A percentile compares a stretch with the other conserved stretches of the same genome.
These are phyloP conservation scores for Amphiduros pacificus DNA, from an alignment of 2,888 invertebrate species.

Conservation along the genomic window DNA sequence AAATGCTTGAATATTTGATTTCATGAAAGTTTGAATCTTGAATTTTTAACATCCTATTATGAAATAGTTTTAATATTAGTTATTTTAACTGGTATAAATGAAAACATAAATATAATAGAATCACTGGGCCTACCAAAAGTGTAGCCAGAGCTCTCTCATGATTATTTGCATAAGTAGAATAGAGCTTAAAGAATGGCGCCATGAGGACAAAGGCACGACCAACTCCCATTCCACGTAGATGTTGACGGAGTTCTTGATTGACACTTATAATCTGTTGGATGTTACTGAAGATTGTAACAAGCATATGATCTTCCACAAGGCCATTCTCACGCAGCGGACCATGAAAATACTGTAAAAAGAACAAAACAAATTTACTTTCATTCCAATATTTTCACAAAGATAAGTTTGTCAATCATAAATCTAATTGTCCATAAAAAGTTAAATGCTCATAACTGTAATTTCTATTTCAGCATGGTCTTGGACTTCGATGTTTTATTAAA, in stretches of 20 bases:
- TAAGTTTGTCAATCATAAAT: too few species aligned
- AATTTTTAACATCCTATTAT: too few species aligned
- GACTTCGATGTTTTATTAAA: too few species aligned
- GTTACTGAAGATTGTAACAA: slow-evolving; percentile 54
- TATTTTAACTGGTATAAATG: too few species aligned
- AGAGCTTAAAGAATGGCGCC: slow-evolving; percentile 77
- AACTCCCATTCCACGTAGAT: slow-evolving; percentile 64
- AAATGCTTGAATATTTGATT: too few species aligned
- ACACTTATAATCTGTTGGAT: slow-evolving; percentile 60
- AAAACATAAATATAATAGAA: too few species aligned
- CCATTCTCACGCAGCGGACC: slow-evolving; percentile 49
- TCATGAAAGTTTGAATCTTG: too few species aligned
- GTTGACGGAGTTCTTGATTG: slow-evolving; percentile 55
- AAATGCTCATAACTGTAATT: too few species aligned
- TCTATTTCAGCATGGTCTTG: too few species aligned
- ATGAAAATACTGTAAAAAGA: slow-evolving; percentile 48
- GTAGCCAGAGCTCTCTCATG: slow-evolving; percentile 69
- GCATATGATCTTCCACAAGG: slow-evolving; percentile 47
- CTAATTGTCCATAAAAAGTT: too few species aligned
- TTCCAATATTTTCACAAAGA: not conserved
- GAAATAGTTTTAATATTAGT: too few species aligned
- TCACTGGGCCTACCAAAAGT: slow-evolving; percentile 67
- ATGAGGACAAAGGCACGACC: slow-evolving; percentile 71
- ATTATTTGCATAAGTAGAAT: slow-evolving; percentile 77
- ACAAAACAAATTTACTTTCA: too few species aligned